Evolutionary conservation across 2,888 invertebrate genomes (phyloP).

Genomic region (Nebria salina): DNA sequence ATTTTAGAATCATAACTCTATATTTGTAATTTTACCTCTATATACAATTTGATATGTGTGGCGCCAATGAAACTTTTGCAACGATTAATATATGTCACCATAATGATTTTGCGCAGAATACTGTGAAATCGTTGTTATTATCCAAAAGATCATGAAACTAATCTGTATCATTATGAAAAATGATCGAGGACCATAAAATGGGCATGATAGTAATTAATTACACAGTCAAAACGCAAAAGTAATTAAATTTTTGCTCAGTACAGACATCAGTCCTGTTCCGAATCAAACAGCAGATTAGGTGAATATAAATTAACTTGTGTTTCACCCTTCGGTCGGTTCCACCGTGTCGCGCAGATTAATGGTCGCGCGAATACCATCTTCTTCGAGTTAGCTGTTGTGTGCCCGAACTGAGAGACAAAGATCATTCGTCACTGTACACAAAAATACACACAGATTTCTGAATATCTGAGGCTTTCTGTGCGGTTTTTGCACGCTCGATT

Average conservation of each 20-base stretch:
- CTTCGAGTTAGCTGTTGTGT: constrained; percentile 10
- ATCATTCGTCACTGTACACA: constrained; percentile 36
- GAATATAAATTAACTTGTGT: constrained; percentile 45
- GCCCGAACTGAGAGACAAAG: neutral
- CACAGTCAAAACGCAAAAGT: constrained; percentile 39
- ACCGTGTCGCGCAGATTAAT: constrained; percentile 40
- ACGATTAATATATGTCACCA: constrained; percentile 5
- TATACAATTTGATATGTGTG: neutral
- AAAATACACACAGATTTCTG: constrained; percentile 37
- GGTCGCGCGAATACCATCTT: constrained; percentile 16
- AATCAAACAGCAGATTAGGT: constrained; percentile 45
- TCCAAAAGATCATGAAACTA: constrained; percentile 33
- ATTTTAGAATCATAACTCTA: no score
- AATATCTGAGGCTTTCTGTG: constrained; percentile 12
- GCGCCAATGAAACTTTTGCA: neutral
- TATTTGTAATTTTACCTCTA: no score
- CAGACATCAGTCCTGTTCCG: constrained; percentile 32
- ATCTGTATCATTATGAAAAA: constrained; percentile 39
- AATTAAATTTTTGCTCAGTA: constrained; percentile 41
- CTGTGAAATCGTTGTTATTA: constrained; percentile 40
- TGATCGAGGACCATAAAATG: constrained; percentile 30
- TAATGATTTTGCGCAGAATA: constrained; percentile 13
- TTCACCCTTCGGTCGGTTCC: constrained; percentile 39
- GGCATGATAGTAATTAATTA: constrained; percentile 41
- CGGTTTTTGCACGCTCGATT: constrained; percentile 10